Percentiles rank a stretch among this genome's conserved stretches.
These are phyloP conservation scores for Anguilla marmorata DNA, from an alignment of 2,797 vertebrate genomes.

Conservation along the genomic window DNA sequence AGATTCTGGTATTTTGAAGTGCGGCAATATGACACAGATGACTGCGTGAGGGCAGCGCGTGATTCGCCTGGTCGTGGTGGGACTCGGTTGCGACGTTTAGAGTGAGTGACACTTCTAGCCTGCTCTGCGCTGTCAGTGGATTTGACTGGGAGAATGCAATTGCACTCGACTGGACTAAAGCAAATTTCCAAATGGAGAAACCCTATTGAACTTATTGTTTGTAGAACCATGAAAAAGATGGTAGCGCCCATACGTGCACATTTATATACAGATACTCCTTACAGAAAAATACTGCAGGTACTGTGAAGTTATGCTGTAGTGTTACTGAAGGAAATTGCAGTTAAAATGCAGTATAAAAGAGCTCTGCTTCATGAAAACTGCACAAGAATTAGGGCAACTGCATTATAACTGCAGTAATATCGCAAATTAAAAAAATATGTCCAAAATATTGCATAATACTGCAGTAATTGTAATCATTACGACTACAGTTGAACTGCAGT, in stretches of 20 bases:
- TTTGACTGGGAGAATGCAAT: neutral
- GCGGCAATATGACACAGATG: conserved; percentile 49
- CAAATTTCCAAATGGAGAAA: conserved; percentile 45
- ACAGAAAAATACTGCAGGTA: neutral
- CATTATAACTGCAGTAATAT: too few species aligned
- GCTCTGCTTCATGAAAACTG: too few species aligned
- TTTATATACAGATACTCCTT: neutral
- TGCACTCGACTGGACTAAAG: conserved; percentile 42
- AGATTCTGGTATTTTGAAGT: conserved; percentile 45
- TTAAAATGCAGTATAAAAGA: too few species aligned
- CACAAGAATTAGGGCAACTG: too few species aligned
- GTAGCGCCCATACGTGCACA: neutral
- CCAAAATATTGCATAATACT: too few species aligned
- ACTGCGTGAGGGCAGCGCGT: conserved; percentile 28
- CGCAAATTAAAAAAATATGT: too few species aligned
- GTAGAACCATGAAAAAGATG: neutral
- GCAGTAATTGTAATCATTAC: too few species aligned
- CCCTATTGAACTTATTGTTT: neutral
- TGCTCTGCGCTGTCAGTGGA: neutral
- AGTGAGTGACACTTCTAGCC: neutral
- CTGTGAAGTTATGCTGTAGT: neutral
- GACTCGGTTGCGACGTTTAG: neutral
- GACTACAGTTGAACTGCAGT: too few species aligned
- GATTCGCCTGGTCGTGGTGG: neutral
- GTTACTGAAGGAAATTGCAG: too few species aligned